Conservation (phyloP, 2,888 invertebrate genomes). For the Ferdinandea cuprea region DNA sequence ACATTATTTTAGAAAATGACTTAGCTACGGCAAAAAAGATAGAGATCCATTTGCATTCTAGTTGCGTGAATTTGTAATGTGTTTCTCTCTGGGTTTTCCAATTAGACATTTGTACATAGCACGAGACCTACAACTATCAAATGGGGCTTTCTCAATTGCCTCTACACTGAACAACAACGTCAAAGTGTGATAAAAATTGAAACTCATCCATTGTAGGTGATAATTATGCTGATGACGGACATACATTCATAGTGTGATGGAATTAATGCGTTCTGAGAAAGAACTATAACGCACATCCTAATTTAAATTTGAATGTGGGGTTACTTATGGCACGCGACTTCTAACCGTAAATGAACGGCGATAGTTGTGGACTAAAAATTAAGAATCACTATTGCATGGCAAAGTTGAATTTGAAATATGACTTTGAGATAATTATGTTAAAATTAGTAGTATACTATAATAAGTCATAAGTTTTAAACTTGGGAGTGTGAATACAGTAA, state of each 20-base stretch:
- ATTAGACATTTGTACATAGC: constrained; percentile 66
- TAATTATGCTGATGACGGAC: constrained; percentile 71
- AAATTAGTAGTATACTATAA: too few species aligned
- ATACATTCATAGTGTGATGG: constrained; percentile 54
- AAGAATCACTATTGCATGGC: constrained; percentile 41
- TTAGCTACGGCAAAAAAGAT: constrained; percentile 28
- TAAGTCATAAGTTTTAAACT: too few species aligned
- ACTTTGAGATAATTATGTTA: too few species aligned
- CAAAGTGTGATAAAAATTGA: constrained; percentile 67
- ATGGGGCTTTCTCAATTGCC: constrained; percentile 59
- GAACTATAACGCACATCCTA: constrained; percentile 22
- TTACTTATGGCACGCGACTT: constrained; percentile 51
- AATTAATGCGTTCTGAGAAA: constrained; percentile 59
- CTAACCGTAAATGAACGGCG: constrained; percentile 18
- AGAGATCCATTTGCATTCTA: constrained; percentile 62
- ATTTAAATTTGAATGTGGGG: constrained; percentile 39
- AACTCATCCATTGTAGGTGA: constrained; percentile 63
- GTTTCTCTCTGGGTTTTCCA: constrained; percentile 66
- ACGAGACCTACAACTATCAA: constrained; percentile 48
- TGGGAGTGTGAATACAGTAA: too few species aligned
- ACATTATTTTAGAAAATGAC: constrained; percentile 1
- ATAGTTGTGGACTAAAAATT: constrained; percentile 30
- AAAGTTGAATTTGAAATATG: neutral
- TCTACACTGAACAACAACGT: constrained; percentile 39
- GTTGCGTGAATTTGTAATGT: constrained; percentile 68